Conservation (phyloP, 1,140 invertebrate genomes). For the Adelges cooleyi region DNA sequence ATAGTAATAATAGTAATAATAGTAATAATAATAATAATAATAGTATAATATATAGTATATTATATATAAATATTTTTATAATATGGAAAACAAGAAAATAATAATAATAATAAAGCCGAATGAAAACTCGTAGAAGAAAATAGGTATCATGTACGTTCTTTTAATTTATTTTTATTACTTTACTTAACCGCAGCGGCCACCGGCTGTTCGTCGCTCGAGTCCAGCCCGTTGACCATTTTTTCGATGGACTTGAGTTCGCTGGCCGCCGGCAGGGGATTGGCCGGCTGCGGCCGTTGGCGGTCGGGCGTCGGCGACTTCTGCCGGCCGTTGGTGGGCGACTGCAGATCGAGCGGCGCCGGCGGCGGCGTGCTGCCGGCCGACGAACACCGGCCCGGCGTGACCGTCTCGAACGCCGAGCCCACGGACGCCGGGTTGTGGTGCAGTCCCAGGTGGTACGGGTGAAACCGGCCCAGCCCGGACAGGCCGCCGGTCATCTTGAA, state of each 20-base stretch:
- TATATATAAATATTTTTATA: too few relatives aligned
- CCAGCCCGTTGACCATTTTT: slow-evolving; percentile 90
- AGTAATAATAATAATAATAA: too few relatives aligned
- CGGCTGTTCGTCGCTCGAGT: slow-evolving; percentile 37
- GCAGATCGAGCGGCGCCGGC: slow-evolving; percentile 23
- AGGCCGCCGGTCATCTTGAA: slow-evolving; percentile 38
- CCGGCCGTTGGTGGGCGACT: slow-evolving; percentile 28
- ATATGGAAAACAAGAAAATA: too few relatives aligned
- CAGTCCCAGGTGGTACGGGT: slow-evolving; percentile 28
- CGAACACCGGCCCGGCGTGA: slow-evolving; percentile 49
- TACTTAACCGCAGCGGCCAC: background rate
- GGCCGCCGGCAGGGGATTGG: slow-evolving; percentile 24
- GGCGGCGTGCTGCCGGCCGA: slow-evolving; percentile 33
- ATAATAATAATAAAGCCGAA: too few relatives aligned
- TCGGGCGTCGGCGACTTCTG: slow-evolving; percentile 8
- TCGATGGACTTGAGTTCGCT: slow-evolving; percentile 88
- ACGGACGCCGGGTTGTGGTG: slow-evolving; percentile 41
- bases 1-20: too few relatives aligned
- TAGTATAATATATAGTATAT: too few relatives aligned
- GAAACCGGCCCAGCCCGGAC: slow-evolving; percentile 41
- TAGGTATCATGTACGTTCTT: too few relatives aligned
- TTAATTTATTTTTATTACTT: too few relatives aligned
- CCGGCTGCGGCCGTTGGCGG: slow-evolving; percentile 27
- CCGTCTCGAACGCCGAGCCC: slow-evolving; percentile 72
- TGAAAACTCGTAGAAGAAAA: too few relatives aligned